Conservation (phyloP, 2,888 invertebrate genomes). For the Diplazon laetatorius region DNA sequence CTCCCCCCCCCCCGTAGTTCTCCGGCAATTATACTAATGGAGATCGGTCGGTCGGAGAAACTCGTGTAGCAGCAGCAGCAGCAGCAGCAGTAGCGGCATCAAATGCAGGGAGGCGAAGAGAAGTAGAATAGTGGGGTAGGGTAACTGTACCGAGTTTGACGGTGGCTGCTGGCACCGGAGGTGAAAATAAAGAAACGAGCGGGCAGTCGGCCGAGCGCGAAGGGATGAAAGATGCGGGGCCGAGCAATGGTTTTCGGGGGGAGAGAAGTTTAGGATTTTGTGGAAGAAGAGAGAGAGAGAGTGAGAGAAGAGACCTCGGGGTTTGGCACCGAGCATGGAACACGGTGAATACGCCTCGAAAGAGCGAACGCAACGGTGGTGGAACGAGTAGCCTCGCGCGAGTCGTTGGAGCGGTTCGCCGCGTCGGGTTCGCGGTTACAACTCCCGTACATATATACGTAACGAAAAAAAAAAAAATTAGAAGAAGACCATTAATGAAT, state of each 20-base stretch:
- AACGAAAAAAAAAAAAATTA: too few species aligned
- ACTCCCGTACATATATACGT: too few species aligned
- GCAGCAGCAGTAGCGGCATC: conserved; percentile 13
- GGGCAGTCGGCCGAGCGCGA: conserved; percentile 50
- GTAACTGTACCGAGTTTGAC: conserved; percentile 53
- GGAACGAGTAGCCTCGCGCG: conserved; percentile 49
- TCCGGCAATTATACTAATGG: conserved; percentile 82
- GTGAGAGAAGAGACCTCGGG: conserved; percentile 43
- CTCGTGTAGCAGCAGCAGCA: conserved; percentile 34
- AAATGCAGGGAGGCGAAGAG: conserved; percentile 14
- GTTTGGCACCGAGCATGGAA: conserved; percentile 54
- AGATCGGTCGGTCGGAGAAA: conserved; percentile 71
- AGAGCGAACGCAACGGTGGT: conserved; percentile 60
- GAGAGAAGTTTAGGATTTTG: conserved; percentile 17
- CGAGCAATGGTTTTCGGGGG: conserved; percentile 29
- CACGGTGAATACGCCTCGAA: conserved; percentile 65
- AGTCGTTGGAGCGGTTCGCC: conserved; percentile 66
- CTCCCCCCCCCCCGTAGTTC: conserved; percentile 72
- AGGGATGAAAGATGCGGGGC: conserved; percentile 54
- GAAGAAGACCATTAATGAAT: conserved; percentile 80
- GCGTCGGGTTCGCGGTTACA: conserved; percentile 67
- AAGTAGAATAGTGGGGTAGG: conserved; percentile 42
- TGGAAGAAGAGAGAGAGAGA: conserved; percentile 45
- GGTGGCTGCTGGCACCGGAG: conserved; percentile 62
- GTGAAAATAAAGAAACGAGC: conserved; percentile 61